These are phyloP conservation scores for Neodiprion pinetum DNA, from an alignment of 1,140 invertebrate species.

Conservation along the genomic window DNA sequence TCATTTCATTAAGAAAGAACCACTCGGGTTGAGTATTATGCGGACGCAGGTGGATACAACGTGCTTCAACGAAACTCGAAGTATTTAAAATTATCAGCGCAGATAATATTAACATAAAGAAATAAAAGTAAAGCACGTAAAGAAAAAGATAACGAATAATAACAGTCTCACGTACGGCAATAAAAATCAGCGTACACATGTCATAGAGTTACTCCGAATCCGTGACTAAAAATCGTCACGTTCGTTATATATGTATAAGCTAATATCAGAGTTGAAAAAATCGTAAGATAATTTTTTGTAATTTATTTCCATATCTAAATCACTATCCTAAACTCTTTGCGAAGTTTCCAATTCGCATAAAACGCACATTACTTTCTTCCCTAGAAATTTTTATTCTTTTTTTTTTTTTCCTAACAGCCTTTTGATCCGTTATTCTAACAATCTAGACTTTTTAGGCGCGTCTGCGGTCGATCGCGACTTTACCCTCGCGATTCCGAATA, in stretches of 20 bases:
- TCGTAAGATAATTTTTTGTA: not conserved
- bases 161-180: no score
- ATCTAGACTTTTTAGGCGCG: not conserved
- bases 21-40: no score
- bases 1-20: no score
- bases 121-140: no score
- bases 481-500: not conserved
- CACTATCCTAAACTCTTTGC: not conserved
- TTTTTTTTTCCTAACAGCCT: not conserved
- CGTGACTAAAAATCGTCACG: no score
- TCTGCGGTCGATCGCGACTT: not conserved
- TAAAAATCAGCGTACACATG: no score
- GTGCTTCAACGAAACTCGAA: no score
- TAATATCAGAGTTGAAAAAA: not conserved
- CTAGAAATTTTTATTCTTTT: not conserved
- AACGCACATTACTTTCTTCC: not conserved
- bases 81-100: no score
- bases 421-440: not conserved
- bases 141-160: no score
- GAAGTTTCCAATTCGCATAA: not conserved
- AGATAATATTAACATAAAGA: no score
- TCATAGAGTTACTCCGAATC: no score
- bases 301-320: constrained; percentile 5
- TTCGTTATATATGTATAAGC: not conserved
- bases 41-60: no score